Percentiles rank a stretch among this genome's conserved stretches.
Conservation (phyloP, 2,797 vertebrate genomes). For the Potorous gilbertii region DNA sequence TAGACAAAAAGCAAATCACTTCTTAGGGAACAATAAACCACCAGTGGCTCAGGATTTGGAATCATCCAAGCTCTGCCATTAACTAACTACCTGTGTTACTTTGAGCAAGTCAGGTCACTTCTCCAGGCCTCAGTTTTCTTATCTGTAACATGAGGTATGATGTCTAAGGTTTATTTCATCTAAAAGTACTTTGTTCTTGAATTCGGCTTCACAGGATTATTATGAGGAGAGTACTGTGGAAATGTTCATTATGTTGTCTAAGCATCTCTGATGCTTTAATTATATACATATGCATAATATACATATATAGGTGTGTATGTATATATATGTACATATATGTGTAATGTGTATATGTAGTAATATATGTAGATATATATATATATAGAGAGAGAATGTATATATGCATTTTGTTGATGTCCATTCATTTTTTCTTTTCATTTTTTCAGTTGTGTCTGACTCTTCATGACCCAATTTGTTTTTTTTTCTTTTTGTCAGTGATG, state of each 20-base stretch:
- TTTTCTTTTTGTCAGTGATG: neutral
- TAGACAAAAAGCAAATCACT: neutral
- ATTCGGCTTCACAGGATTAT: neutral
- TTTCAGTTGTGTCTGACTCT: neutral
- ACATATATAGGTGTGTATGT: neutral
- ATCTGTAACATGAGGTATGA: neutral
- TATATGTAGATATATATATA: neutral
- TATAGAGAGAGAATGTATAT: no score
- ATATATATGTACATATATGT: neutral
- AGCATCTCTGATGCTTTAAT: neutral
- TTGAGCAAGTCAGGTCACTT: neutral
- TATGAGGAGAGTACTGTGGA: neutral
- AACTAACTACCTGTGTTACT: neutral
- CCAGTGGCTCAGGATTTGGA: neutral
- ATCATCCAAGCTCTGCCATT: neutral
- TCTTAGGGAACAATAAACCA: neutral
- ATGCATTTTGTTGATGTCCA: neutral
- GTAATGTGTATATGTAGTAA: neutral
- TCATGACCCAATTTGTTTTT: neutral
- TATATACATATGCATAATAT: neutral
- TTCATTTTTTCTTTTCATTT: neutral
- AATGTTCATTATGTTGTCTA: neutral
- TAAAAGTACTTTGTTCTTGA: neutral
- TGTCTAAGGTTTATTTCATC: neutral
- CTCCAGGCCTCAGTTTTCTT: neutral